phyloP scores from a whole-genome alignment of 2,797 vertebrate genomes.

The Emydoidea blandingii region DNA sequence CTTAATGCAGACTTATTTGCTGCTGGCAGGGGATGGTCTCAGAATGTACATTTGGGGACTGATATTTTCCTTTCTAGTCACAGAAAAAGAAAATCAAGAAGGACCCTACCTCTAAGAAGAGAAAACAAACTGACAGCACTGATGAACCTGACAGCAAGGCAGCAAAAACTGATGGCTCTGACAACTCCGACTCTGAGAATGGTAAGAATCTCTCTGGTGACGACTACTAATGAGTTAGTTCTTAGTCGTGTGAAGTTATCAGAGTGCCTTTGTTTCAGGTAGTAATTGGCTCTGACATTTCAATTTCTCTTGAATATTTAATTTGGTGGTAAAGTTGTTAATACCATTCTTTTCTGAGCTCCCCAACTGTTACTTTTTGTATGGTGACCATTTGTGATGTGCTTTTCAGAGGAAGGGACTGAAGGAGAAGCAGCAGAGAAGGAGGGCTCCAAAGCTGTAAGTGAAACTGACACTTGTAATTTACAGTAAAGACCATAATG shows the following conservation, averaged over 20 bases:
- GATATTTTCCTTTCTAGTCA: background rate
- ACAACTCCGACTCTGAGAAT: slow-evolving; percentile 79
- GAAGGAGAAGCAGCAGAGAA: slow-evolving; percentile 79
- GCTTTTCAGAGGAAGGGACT: slow-evolving; percentile 78
- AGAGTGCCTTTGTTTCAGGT: accelerated
- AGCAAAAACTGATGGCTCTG: slow-evolving; percentile 83
- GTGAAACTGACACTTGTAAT: slow-evolving; percentile 1
- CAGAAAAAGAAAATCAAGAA: slow-evolving; percentile 84
- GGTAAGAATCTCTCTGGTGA: slow-evolving; percentile 60
- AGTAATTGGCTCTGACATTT: background rate
- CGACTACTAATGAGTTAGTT: accelerated
- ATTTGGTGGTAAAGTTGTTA: accelerated
- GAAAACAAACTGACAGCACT: slow-evolving; percentile 83
- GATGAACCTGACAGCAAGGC: slow-evolving; percentile 92
- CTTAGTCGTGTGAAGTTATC: accelerated
- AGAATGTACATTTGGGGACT: background rate
- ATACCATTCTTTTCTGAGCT: background rate
- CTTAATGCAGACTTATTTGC: background rate
- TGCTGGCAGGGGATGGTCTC: background rate
- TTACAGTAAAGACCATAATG: accelerated
- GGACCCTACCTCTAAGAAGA: slow-evolving; percentile 82
- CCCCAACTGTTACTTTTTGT: background rate
- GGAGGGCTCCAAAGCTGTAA: slow-evolving; percentile 77
- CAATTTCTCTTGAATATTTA: accelerated
- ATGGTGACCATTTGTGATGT: accelerated